Evolutionary conservation across 2,113 vertebrate species (phyloP).

Genomic region (Carassius carassius): DNA sequence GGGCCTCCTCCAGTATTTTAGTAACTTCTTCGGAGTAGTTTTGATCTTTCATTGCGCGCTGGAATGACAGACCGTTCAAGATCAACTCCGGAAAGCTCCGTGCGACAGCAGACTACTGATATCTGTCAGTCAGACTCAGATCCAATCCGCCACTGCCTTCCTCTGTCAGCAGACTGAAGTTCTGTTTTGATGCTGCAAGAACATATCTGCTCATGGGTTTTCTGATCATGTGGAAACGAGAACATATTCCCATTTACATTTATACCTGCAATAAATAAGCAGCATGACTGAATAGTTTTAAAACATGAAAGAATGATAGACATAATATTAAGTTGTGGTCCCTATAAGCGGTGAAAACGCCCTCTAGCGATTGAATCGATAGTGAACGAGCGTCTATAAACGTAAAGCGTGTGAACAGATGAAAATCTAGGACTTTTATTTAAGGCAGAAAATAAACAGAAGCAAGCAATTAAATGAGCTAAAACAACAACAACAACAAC

Average conservation of each 20-base stretch:
- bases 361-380: not conserved
- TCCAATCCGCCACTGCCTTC: conserved; percentile 9
- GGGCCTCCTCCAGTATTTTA: conserved; percentile 75
- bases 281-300: not conserved
- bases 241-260: not conserved
- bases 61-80: not conserved
- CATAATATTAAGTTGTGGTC: not conserved
- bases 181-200: not conserved
- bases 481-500: no score
- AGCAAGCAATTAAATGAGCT: no score
- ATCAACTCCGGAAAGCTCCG: conserved; percentile 16
- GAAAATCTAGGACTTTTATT: no score
- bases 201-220: not conserved
- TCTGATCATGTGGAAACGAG: not conserved
- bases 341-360: not conserved
- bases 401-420: not conserved
- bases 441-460: not conserved
- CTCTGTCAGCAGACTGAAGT: not conserved
- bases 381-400: not conserved
- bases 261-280: not conserved
- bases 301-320: not conserved
- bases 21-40: conserved; percentile 60
- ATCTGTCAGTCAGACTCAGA: not conserved
- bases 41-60: conserved; percentile 65
- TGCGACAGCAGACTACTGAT: not conserved